phyloP scores from a whole-genome alignment of 1,140 invertebrate genomes.

The Rhyzopertha dominica region DNA sequence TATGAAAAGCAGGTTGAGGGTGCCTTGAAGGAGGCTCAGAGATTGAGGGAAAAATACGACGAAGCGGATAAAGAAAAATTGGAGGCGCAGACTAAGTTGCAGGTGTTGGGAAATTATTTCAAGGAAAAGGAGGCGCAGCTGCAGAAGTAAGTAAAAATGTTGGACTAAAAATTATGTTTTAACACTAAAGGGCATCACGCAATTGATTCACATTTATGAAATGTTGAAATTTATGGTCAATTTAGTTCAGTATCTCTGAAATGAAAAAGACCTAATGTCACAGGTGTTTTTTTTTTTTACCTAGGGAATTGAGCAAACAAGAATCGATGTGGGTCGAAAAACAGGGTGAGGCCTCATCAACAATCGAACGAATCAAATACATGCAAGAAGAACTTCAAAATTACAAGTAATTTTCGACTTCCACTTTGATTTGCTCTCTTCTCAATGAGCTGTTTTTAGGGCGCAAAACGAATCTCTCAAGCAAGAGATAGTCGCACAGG shows the following conservation, averaged over 20 bases:
- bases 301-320: conserved; percentile 73
- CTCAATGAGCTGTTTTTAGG: too few species aligned
- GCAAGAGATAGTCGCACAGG: conserved; percentile 73
- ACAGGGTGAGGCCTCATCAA: conserved; percentile 73
- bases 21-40: conserved; percentile 48
- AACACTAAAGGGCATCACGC: conserved; percentile 3
- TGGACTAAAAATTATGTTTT: conserved; percentile 7
- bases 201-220: conserved; percentile 1
- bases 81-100: conserved; percentile 74
- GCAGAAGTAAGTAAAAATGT: conserved; percentile 61
- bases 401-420: conserved; percentile 77
- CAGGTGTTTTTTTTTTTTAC: conserved; percentile 33
- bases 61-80: conserved; percentile 70
- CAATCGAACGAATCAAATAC: conserved; percentile 68
- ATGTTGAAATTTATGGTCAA: conserved; percentile 4
- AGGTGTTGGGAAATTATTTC: conserved; percentile 82
- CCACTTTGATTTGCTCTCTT: neutral
- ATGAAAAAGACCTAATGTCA: too few species aligned
- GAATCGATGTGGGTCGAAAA: conserved; percentile 78
- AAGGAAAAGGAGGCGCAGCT: conserved; percentile 81
- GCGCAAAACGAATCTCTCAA: conserved; percentile 68
- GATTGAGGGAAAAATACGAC: conserved; percentile 60
- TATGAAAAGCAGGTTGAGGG: conserved; percentile 29
- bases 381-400: conserved; percentile 76
- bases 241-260: too few species aligned